phyloP scores from a whole-genome alignment of 2,888 invertebrate species.

The Zygothrica quintamaculata region DNA sequence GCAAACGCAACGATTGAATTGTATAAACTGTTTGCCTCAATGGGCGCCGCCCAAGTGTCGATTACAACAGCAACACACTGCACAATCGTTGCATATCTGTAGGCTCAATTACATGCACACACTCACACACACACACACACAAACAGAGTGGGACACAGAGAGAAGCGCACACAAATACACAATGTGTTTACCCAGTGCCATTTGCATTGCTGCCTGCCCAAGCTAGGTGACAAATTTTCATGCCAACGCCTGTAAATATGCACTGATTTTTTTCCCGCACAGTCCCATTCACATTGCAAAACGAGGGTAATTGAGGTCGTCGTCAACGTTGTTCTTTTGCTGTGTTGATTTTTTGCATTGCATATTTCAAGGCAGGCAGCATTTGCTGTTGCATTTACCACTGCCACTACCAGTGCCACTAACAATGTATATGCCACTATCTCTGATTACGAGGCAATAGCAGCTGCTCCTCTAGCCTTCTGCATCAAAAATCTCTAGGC shows the following conservation, averaged over 20 bases:
- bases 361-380: slow-evolving; percentile 67
- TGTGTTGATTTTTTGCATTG: slow-evolving; percentile 78
- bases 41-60: slow-evolving; percentile 82
- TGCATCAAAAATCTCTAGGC: slow-evolving; percentile 41
- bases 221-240: slow-evolving; percentile 79
- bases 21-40: slow-evolving; percentile 66
- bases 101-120: slow-evolving; percentile 60
- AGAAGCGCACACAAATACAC: slow-evolving; percentile 27
- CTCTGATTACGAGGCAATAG: slow-evolving; percentile 56
- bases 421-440: slow-evolving; percentile 34
- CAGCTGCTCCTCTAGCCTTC: too few species aligned
- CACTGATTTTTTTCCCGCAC: slow-evolving; percentile 57
- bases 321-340: slow-evolving; percentile 48
- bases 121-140: slow-evolving; percentile 8
- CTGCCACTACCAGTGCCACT: slow-evolving; percentile 46
- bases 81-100: slow-evolving; percentile 56
- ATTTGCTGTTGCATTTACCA: slow-evolving; percentile 2
- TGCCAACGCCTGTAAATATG: slow-evolving; percentile 80
- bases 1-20: slow-evolving; percentile 59
- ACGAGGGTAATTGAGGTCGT: slow-evolving; percentile 76
- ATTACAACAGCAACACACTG: slow-evolving; percentile 68
- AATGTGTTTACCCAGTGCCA: slow-evolving; percentile 68
- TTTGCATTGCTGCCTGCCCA: slow-evolving; percentile 48
- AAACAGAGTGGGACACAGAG: slow-evolving; percentile 23
- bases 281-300: slow-evolving; percentile 53